A percentile compares a stretch with the other conserved stretches of the same genome.
These are phyloP conservation scores for Karalla daura DNA, from an alignment of 2,797 vertebrate genomes.

Conservation along the genomic window DNA sequence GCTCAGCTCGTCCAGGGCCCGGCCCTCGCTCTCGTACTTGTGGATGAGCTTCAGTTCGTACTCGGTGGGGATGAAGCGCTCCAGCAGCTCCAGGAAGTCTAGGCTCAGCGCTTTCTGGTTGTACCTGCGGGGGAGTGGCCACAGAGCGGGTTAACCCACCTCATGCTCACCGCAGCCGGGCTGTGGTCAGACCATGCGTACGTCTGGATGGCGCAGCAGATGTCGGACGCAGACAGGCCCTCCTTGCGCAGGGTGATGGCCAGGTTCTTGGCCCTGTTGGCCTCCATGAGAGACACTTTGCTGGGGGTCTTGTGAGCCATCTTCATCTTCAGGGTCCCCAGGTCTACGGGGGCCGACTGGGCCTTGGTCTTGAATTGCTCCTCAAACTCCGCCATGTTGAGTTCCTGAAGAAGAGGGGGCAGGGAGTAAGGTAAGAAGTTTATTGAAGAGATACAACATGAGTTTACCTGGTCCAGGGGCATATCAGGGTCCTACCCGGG, in stretches of 20 bases:
- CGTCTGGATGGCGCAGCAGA: slow-evolving; percentile 92
- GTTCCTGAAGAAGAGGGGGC: slow-evolving; percentile 80
- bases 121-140: slow-evolving; percentile 86
- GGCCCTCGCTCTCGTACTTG: slow-evolving; percentile 86
- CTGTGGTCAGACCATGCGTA: too few relatives aligned
- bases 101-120: slow-evolving; percentile 89
- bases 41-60: slow-evolving; percentile 88
- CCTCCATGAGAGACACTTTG: slow-evolving; percentile 90
- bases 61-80: slow-evolving; percentile 92
- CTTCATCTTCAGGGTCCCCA: slow-evolving; percentile 85
- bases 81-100: slow-evolving; percentile 94
- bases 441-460: too few relatives aligned
- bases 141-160: too few relatives aligned
- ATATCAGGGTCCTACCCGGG: too few relatives aligned
- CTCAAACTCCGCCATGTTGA: slow-evolving; percentile 94
- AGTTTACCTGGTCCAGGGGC: too few relatives aligned
- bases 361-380: slow-evolving; percentile 96
- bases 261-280: slow-evolving; percentile 96
- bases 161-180: too few relatives aligned
- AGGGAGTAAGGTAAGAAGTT: neutral
- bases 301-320: slow-evolving; percentile 84
- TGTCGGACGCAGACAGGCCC: slow-evolving; percentile 85
- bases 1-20: slow-evolving; percentile 86
- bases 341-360: slow-evolving; percentile 82
- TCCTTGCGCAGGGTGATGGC: slow-evolving; percentile 95